Evolutionary conservation across 2,888 invertebrate species (phyloP).

Genomic region (Agrotis segetum): DNA sequence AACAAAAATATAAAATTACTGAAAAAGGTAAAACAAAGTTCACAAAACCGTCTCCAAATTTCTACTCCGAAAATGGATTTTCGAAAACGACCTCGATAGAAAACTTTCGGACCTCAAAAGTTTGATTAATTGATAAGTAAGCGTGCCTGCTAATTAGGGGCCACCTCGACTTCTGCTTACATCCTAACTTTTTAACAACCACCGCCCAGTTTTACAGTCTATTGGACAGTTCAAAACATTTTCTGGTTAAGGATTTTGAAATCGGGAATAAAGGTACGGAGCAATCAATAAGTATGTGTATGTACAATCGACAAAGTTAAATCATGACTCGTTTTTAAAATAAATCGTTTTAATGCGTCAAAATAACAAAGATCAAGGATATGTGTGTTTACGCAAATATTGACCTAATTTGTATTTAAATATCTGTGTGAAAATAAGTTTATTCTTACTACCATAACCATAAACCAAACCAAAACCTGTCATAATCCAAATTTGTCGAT

Average conservation of each 20-base stretch:
- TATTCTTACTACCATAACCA: no score
- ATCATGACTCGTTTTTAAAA: no score
- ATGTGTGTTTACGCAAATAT: no score
- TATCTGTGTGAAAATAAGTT: no score
- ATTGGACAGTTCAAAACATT: conserved; percentile 30
- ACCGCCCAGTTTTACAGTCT: conserved; percentile 29
- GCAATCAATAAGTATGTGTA: no score
- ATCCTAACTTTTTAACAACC: conserved; percentile 56
- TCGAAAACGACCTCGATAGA: conserved; percentile 24
- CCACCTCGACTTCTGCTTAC: conserved; percentile 45
- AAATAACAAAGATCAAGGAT: no score
- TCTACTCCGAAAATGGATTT: conserved; percentile 18
- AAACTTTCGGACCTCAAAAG: conserved; percentile 48
- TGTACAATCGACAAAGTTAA: no score
- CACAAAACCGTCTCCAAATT: not conserved
- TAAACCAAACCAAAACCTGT: no score
- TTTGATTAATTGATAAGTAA: conserved; percentile 59
- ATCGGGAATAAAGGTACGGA: no score
- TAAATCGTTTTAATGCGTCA: no score
- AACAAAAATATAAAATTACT: not conserved
- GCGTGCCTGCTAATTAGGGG: conserved; percentile 53
- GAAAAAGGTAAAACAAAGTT: conserved; percentile 13
- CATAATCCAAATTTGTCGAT: no score
- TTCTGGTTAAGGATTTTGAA: conserved; percentile 7
- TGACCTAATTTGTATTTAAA: no score